Evolutionary conservation across 2,888 invertebrate genomes (phyloP), one percentile per base, ranked within the genome.

Genomic region (Dynastes tityus): DNA sequence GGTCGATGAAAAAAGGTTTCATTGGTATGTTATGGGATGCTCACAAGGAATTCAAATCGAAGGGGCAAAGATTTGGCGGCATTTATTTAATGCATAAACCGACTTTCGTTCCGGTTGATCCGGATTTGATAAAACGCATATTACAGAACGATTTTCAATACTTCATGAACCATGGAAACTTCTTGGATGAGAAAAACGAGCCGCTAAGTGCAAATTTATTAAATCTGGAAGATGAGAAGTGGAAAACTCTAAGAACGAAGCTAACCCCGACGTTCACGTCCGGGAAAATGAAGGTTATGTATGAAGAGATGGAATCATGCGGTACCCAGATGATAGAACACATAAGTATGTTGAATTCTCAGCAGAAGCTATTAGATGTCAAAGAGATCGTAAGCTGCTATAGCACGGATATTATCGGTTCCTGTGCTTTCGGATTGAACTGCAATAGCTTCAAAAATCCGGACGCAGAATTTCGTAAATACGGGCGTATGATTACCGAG

Each of bases 121-220:
- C 75, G 27, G 80, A 77, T 58, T 78, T 80, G 49, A 63, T 82
- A 45, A 83, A 83, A 67, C 88, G 89, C 63, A 87, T 93, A 27
- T 83, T 92, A 82, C 89, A 90, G 49, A 91, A 89, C 80, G 92
- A 93, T 82, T 93, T 92, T 79, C 87, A 87, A 1, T 87, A 91
- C 83, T 93, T 93, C 79, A 90, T 91, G 84, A 91, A 92, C 76
- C 91, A 92, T 63, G 92, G 92, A 0, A 49, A 27, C 37, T 67
- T 67, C 22, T 4, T 63, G 0, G 67, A 76, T 37, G 76, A 76
- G 13, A 32, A 76, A 13, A 58, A 13, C 22, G 76, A 76, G 5
- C 76, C 76, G 3, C 37, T 76, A 9, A 67, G 67, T n/a, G 76
- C 65, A 5, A 53, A 67, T 32, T 40, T 76, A 37, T 53, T 76